Conservation (phyloP, 2,113 vertebrate genomes). For the Neoarius graeffei region DNA sequence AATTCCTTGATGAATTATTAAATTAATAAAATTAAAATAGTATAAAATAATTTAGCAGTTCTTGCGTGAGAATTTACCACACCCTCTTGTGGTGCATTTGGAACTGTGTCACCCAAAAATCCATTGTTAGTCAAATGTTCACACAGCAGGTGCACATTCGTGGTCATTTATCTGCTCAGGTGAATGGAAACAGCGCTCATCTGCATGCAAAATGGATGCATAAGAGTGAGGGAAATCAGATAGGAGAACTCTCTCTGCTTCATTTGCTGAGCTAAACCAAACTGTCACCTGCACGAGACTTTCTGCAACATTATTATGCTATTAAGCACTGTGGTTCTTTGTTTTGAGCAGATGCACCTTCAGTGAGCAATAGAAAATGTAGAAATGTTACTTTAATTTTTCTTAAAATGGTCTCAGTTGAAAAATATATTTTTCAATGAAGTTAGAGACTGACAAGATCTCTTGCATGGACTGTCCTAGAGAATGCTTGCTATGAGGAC, state of each 20-base stretch:
- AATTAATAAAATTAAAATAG: neutral
- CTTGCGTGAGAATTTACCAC: neutral
- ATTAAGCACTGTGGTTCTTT: neutral
- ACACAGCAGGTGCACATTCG: slow-evolving; percentile 53
- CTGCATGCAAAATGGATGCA: slow-evolving; percentile 58
- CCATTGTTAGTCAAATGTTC: slow-evolving; percentile 52
- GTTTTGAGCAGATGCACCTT: neutral
- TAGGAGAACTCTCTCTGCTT: neutral
- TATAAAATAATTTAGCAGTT: slow-evolving; percentile 10
- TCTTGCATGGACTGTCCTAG: neutral
- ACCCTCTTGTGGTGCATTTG: slow-evolving; percentile 23
- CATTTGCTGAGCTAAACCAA: neutral
- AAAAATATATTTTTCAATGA: neutral
- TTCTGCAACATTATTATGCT: neutral
- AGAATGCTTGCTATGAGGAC: neutral
- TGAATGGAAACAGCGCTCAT: slow-evolving; percentile 39
- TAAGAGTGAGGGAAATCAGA: slow-evolving; percentile 38
- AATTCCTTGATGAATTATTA: neutral
- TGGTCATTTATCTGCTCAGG: slow-evolving; percentile 58
- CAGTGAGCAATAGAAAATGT: neutral
- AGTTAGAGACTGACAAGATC: too few species aligned
- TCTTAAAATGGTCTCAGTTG: neutral
- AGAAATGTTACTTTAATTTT: neutral
- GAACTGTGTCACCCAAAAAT: slow-evolving; percentile 36
- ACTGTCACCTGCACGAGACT: neutral